These are phyloP conservation scores for Theocolax elegans DNA, from an alignment of 1,140 invertebrate species.

Conservation along the genomic window DNA sequence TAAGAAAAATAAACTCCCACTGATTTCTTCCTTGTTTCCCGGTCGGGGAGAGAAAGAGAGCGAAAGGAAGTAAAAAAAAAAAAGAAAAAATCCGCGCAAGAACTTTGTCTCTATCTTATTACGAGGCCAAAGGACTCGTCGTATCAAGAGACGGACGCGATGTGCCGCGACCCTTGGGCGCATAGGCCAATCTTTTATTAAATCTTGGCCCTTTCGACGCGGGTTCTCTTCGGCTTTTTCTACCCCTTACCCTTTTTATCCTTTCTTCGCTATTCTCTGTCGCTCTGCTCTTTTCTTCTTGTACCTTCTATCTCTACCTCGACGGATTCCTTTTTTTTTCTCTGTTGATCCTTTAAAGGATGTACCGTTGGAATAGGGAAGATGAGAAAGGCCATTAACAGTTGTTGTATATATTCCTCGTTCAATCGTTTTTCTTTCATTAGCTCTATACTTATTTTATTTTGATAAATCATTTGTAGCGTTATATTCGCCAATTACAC, in stretches of 20 bases:
- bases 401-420: no score
- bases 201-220: slow-evolving; percentile 47
- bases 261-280: neutral
- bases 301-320: neutral
- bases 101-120: slow-evolving; percentile 33
- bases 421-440: no score
- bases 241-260: neutral
- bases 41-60: neutral
- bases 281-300: neutral
- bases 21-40: neutral
- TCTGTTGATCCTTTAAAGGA: neutral
- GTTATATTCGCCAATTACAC: no score
- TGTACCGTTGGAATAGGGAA: no score
- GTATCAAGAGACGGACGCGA: neutral
- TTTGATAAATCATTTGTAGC: no score
- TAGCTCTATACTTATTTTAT: no score
- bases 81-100: slow-evolving; percentile 4
- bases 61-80: neutral
- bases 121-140: neutral
- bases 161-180: slow-evolving; percentile 7
- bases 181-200: slow-evolving; percentile 55
- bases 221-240: neutral
- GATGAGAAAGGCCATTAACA: no score
- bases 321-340: neutral
- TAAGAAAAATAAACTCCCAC: no score